Conservation (phyloP, 2,113 vertebrate species). For the Xiphophorus maculatus region DNA sequence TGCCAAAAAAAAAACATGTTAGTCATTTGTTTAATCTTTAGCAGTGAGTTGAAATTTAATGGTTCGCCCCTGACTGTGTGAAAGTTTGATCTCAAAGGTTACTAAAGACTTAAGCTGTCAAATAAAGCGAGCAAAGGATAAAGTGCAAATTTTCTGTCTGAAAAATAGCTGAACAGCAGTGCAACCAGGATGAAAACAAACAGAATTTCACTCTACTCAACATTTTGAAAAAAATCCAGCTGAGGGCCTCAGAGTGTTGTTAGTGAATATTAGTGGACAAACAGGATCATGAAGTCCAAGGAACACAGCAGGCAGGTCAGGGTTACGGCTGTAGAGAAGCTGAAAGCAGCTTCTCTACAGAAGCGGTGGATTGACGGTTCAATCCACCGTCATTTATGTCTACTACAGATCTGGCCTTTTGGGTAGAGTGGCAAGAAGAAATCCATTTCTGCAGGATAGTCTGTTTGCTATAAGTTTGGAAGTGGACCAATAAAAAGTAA, state of each 20-base stretch:
- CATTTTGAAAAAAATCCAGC: not conserved
- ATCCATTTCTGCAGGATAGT: too few relatives aligned
- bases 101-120: not conserved
- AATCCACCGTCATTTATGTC: too few relatives aligned
- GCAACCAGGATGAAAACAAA: too few relatives aligned
- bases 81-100: slow-evolving; percentile 6
- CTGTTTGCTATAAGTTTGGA: too few relatives aligned
- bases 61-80: not conserved
- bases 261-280: not conserved
- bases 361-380: too few relatives aligned
- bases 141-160: not conserved
- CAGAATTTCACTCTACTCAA: not conserved
- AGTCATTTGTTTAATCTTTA: not conserved
- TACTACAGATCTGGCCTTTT: too few relatives aligned
- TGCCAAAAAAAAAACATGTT: slow-evolving; percentile 1
- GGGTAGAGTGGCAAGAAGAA: too few relatives aligned
- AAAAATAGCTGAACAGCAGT: not conserved
- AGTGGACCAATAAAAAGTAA: too few relatives aligned
- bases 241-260: not conserved
- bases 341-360: too few relatives aligned
- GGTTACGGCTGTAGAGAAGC: too few relatives aligned
- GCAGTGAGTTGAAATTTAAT: slow-evolving; percentile 6
- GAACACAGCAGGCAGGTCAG: not conserved
- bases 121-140: not conserved
- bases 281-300: not conserved